Evolutionary conservation across 53 echinoderm and acorn worm genomes (phyloP).

Genomic region (Arbacia lixula): DNA sequence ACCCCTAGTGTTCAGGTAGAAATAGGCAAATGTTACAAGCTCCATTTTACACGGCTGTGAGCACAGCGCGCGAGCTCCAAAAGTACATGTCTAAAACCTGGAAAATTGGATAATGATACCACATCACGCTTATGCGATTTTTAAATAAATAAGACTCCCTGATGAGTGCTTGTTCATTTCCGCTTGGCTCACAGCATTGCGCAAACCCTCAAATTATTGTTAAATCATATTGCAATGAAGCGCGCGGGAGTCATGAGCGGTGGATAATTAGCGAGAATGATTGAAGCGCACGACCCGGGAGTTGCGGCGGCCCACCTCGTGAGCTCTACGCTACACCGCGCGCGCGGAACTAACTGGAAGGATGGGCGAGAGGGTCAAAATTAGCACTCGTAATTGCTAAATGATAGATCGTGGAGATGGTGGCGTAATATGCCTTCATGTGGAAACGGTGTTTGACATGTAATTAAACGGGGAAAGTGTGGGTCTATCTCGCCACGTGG

Average conservation of each 20-base stretch:
- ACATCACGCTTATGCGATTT: slow-evolving; percentile 35
- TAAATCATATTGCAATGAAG: slow-evolving; percentile 31
- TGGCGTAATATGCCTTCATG: not conserved
- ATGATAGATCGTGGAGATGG: not conserved
- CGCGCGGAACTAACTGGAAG: slow-evolving; percentile 29
- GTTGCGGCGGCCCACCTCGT: not conserved
- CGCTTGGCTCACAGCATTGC: too few species aligned
- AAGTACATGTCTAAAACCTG: slow-evolving; percentile 39
- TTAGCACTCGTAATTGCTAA: slow-evolving; percentile 37
- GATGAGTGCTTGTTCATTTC: slow-evolving; percentile 42
- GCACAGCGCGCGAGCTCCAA: slow-evolving; percentile 10
- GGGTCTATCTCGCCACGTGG: not conserved
- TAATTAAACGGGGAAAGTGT: slow-evolving; percentile 10
- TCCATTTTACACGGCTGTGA: slow-evolving; percentile 6
- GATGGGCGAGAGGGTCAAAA: not conserved
- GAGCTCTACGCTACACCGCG: slow-evolving; percentile 20
- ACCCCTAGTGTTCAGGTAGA: too few species aligned
- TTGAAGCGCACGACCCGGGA: slow-evolving; percentile 42
- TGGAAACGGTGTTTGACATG: slow-evolving; percentile 23
- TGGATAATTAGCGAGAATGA: slow-evolving; percentile 46
- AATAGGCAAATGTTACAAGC: not conserved
- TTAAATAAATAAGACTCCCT: slow-evolving; percentile 46
- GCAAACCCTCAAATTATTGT: slow-evolving; percentile 30
- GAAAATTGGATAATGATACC: slow-evolving; percentile 45
- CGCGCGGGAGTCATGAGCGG: slow-evolving; percentile 27